These are phyloP conservation scores for Trichonephila inaurata DNA, from an alignment of 1,140 invertebrate genomes.

Conservation along the genomic window DNA sequence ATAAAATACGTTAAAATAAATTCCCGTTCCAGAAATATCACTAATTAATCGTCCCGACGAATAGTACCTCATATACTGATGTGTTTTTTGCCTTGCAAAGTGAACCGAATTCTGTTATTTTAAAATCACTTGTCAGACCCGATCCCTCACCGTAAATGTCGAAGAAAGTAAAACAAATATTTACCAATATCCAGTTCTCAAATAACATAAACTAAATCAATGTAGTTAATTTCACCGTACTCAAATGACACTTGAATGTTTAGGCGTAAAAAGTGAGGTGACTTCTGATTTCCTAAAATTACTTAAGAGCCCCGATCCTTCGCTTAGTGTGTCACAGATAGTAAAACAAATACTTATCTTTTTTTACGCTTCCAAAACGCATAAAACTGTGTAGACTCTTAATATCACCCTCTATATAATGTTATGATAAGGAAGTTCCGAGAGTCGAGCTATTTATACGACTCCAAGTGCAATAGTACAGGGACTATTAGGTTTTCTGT, in stretches of 20 bases:
- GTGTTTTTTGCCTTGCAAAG: too few species aligned
- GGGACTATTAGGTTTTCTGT: conserved; percentile 46
- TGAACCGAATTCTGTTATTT: too few species aligned
- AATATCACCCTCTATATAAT: conserved; percentile 46
- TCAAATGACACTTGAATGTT: not conserved
- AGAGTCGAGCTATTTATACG: conserved; percentile 61
- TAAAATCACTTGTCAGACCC: too few species aligned
- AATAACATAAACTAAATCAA: too few species aligned
- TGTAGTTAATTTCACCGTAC: not conserved
- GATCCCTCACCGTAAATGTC: too few species aligned
- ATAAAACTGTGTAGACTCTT: not conserved
- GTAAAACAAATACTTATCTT: conserved; percentile 24
- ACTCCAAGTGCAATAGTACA: conserved; percentile 43
- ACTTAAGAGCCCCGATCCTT: not conserved
- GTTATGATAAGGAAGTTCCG: conserved; percentile 26
- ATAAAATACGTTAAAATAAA: too few species aligned
- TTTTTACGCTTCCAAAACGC: not conserved
- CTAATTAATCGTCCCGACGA: too few species aligned
- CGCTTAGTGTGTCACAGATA: not conserved
- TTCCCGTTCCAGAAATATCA: too few species aligned
- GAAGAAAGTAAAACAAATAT: too few species aligned
- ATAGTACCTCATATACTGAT: too few species aligned
- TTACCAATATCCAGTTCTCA: too few species aligned
- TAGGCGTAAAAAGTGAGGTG: not conserved
- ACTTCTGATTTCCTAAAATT: not conserved